These are phyloP conservation scores for Atopsyche davidsoni DNA, from an alignment of 1,140 invertebrate species.

Conservation along the genomic window DNA sequence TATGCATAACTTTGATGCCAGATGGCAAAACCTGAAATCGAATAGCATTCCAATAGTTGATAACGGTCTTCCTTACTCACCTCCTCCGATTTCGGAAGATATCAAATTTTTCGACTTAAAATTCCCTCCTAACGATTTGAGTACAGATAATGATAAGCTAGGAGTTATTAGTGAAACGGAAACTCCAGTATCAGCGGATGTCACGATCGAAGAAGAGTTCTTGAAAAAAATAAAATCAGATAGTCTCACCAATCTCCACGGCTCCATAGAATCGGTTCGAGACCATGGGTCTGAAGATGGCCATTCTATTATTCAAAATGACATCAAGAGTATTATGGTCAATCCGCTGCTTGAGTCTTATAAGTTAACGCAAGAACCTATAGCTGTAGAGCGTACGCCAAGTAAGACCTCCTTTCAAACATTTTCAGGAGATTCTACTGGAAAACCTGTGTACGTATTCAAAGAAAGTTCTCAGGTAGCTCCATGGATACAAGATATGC, in stretches of 20 bases:
- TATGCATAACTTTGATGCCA: slow-evolving; percentile 59
- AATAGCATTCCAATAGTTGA: slow-evolving; percentile 55
- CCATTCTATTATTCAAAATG: not conserved
- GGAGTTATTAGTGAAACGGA: slow-evolving; percentile 31
- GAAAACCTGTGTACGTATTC: too few species aligned
- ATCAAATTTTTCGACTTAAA: slow-evolving; percentile 12
- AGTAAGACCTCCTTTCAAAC: not conserved
- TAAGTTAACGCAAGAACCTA: not conserved
- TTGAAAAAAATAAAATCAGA: slow-evolving; percentile 44
- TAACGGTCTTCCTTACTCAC: slow-evolving; percentile 32
- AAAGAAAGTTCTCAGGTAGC: slow-evolving; percentile 41
- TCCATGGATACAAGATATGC: slow-evolving; percentile 53
- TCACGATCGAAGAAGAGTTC: slow-evolving; percentile 40
- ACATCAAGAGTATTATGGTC: not conserved
- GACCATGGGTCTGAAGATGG: not conserved
- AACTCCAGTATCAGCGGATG: slow-evolving; percentile 35
- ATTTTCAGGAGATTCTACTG: too few species aligned
- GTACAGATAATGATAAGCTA: not conserved
- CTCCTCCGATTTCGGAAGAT: not conserved
- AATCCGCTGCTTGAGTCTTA: slow-evolving; percentile 1
- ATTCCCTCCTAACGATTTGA: slow-evolving; percentile 10
- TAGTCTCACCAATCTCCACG: slow-evolving; percentile 54
- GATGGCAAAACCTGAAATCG: slow-evolving; percentile 60
- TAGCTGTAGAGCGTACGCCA: not conserved
- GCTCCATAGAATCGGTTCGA: slow-evolving; percentile 52